phyloP scores from a whole-genome alignment of 2,113 vertebrate species.

The Rhipidura dahli region DNA sequence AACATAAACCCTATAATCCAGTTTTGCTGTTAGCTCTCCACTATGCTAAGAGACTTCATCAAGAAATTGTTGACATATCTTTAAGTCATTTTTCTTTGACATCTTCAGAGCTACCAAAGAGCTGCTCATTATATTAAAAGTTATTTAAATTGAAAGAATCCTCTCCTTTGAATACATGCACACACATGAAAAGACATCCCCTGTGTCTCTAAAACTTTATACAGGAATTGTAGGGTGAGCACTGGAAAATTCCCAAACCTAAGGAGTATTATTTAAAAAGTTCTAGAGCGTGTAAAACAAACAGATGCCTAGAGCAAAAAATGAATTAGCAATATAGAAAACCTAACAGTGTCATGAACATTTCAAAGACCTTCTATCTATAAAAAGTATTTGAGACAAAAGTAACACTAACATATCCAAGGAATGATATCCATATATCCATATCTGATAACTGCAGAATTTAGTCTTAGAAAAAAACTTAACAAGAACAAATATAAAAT shows the following conservation, averaged over 20 bases:
- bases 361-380: not conserved
- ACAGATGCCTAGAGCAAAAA: not conserved
- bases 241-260: not conserved
- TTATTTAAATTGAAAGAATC: not conserved
- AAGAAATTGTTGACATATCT: not conserved
- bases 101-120: not conserved
- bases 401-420: not conserved
- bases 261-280: not conserved
- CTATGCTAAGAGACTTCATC: not conserved
- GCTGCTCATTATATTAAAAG: not conserved
- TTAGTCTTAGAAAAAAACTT: not conserved
- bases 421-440: not conserved
- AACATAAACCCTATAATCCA: not conserved
- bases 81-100: not conserved
- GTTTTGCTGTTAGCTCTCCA: not conserved
- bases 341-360: not conserved
- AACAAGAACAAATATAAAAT: not conserved
- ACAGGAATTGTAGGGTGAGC: not conserved
- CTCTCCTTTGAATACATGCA: not conserved
- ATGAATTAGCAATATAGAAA: not conserved
- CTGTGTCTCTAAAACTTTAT: not conserved
- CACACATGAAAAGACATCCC: not conserved
- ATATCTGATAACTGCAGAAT: not conserved
- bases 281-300: not conserved
- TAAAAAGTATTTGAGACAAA: not conserved